Base-by-base conservation (phyloP, 1,140 invertebrate species). In the Nymphalis io region DNA sequence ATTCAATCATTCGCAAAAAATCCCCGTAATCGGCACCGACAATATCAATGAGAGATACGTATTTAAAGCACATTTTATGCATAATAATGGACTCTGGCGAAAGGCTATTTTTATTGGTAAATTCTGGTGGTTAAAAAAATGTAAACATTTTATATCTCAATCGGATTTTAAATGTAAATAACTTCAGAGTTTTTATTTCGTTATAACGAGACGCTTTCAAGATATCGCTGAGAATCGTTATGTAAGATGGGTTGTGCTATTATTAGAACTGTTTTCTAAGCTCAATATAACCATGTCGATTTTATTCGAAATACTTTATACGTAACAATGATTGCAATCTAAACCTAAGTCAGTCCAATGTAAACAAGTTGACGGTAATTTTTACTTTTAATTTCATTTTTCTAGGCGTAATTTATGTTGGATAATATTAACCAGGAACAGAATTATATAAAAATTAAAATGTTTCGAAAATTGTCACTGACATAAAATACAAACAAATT, bases 1-100 rank as follows among this genome's bases (percentile, higher is more conserved):
- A 91, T 91, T 89, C 88, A 88, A 89, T 90, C 87, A 91, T 90
- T 91, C 86, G 88, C 85, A 90, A 91, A 91, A 91, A 91, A 90
- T 83, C 82, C 80, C 74, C 82, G 87, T 90, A 90, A 91, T 91
- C 84, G 85, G 76, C 82, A 80, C 74, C 83, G 86, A 85, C 87
- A 88, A 88, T 88, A 89, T 88, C 87, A 89, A 88, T 89, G 88
- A 90, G 85, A 81, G 87, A 87, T 87, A 81, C 85, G 88, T 81
- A 80, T 85, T 86, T 83, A 81, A 81, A 80, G 81, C 82, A 78
- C 83, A 83, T 85, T 81, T 88, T 83, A 85, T 82, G 83, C 84
- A 82, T 82, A 82, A 82, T 80, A 83, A 83, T 81, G 78, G 79
- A 74, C 71, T 74, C 69, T 70, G 76, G 75, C 81, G 74, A 77